A percentile compares a stretch with the other conserved stretches of the same genome.
These are phyloP conservation scores for Sarcophilus harrisii DNA, from an alignment of 2,797 vertebrate genomes.

Conservation along the genomic window DNA sequence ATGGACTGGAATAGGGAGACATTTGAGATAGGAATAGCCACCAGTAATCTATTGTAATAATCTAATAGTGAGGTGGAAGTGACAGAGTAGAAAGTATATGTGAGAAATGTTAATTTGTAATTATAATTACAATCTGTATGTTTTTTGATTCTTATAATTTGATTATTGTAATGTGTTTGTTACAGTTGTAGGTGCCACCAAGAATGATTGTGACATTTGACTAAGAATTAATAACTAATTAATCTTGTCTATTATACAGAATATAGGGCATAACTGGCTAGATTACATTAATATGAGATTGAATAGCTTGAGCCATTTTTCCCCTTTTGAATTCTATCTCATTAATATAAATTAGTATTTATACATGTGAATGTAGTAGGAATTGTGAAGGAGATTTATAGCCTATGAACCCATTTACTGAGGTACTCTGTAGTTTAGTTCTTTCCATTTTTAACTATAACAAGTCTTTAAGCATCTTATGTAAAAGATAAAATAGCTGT, in stretches of 20 bases:
- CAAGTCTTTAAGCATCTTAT: constrained; percentile 49
- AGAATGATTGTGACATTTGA: constrained; percentile 24
- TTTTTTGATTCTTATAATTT: background rate
- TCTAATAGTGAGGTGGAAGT: background rate
- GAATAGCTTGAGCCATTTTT: constrained; percentile 27
- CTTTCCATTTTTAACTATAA: constrained; percentile 31
- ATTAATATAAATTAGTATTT: constrained; percentile 31
- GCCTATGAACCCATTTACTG: constrained; percentile 7
- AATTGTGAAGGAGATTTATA: constrained; percentile 47
- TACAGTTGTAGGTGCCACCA: constrained; percentile 27
- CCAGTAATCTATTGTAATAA: background rate
- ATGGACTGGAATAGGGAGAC: background rate
- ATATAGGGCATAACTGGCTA: constrained; percentile 17
- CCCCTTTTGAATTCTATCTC: background rate
- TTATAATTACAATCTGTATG: background rate
- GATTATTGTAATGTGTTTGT: constrained; percentile 16
- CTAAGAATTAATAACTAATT: constrained; percentile 55
- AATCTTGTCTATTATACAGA: constrained; percentile 5
- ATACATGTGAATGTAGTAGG: constrained; percentile 17
- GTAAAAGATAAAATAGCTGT: constrained; percentile 39
- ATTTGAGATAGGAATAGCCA: background rate
- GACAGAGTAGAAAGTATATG: background rate
- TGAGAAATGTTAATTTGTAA: background rate
- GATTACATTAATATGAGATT: background rate
- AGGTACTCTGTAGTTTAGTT: constrained; percentile 40